Evolutionary conservation across 2,797 vertebrate species (phyloP), one percentile per base, ranked within the genome.

Genomic region (Sebastes minor): DNA sequence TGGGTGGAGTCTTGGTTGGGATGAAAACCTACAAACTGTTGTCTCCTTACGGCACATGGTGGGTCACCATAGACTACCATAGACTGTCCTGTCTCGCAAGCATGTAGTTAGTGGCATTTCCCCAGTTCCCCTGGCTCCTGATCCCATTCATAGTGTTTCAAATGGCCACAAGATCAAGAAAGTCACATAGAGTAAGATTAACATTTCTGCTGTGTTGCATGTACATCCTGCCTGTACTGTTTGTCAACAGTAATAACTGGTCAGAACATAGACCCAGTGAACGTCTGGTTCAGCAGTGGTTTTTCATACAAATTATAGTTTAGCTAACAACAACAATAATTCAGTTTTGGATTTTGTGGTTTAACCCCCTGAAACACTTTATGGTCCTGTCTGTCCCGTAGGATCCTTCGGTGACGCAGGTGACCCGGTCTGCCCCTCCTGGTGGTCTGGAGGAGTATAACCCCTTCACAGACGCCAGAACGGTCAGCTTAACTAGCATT

Each of bases 401-500:
- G 98, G 98, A 99, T 95, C 98, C 98, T 78, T 99, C 98, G 3
- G 98, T 98, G 95, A 99, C 97, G 63, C 98, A 99, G 86, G 97
- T 99, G 95, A 98, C 97, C 84, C 96, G 95, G 90, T 97, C 97
- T 89, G 94, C 95, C 88, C 97, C 97, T 81, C 97, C 97, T 70
- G 97, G 94, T 81, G 93, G 97, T 85, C 94, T 99, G 86, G 97
- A 99, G 90, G 97, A 99, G 72, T 99, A 99, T 89, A 99, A 98
- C 94, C 98, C 98, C 16, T 99, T 99, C 93, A 98, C 97, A 76
- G 98, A 98, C 87, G 96, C 96, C 88, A 97, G 97, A 97, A 97
- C 97, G 85, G 98, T 98, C 95, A 97, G 96, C 77, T 72, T 74
- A 28, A 70, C 16, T 35, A 77, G 72, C 46, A 62, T 80, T 14